A percentile compares a stretch with the other conserved stretches of the same genome.
Conservation (phyloP, 1,140 invertebrate genomes). For the Lordiphosa mommai region DNA sequence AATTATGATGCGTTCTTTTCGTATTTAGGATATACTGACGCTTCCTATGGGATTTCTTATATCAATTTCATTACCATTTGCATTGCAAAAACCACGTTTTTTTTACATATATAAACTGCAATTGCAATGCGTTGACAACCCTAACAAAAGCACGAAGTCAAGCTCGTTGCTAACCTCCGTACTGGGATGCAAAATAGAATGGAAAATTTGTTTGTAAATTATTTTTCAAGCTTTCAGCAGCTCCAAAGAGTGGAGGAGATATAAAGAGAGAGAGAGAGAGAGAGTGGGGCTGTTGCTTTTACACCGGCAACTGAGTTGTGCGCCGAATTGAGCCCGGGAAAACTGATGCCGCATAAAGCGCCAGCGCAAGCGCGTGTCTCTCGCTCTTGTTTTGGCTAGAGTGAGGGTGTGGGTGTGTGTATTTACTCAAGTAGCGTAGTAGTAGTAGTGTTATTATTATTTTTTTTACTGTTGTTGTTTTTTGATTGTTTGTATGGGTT, state of each 20-base stretch:
- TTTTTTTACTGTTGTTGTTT: constrained; percentile 2
- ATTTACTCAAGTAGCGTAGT: constrained; percentile 7
- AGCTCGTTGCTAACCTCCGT: no score
- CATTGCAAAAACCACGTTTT: no score
- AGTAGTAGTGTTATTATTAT: constrained; percentile 9
- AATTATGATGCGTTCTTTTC: no score
- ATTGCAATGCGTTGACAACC: no score
- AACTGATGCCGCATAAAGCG: constrained; percentile 10
- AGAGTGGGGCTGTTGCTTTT: constrained; percentile 9
- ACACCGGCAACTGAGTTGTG: constrained; percentile 3
- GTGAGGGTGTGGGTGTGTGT: constrained; percentile 5
- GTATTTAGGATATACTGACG: no score
- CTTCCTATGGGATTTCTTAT: no score
- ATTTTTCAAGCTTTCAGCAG: no score
- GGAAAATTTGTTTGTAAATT: no score
- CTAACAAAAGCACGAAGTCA: no score
- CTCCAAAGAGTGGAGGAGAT: background rate
- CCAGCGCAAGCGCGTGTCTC: constrained; percentile 2
- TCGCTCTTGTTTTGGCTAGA: background rate
- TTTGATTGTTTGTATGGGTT: constrained; percentile 1
- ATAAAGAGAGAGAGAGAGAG: background rate
- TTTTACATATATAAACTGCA: no score
- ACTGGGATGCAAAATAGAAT: no score
- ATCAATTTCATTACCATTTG: no score
- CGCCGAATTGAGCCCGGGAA: constrained; percentile 7